Evolutionary conservation across 2,113 vertebrate genomes (phyloP).

Genomic region (Chaetops frenatus): DNA sequence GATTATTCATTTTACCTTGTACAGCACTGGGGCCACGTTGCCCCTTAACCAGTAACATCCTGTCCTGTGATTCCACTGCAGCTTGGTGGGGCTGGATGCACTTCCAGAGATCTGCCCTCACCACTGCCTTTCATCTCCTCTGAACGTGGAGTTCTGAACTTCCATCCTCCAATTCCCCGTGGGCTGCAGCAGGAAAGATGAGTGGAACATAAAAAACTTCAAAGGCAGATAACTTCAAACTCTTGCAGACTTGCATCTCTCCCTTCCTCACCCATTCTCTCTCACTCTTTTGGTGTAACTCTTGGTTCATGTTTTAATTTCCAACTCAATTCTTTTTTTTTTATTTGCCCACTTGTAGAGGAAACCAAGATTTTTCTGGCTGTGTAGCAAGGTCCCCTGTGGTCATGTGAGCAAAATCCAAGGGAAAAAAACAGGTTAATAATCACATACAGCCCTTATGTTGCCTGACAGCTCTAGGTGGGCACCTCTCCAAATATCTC

Average conservation of each 20-base stretch:
- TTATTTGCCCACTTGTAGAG: neutral
- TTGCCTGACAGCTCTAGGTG: neutral
- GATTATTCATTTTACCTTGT: neutral
- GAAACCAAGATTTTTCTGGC: neutral
- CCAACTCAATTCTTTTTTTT: neutral
- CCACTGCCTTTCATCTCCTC: conserved; percentile 7
- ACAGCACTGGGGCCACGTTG: neutral
- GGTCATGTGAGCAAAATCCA: neutral
- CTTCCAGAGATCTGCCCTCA: neutral
- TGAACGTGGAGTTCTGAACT: conserved; percentile 4
- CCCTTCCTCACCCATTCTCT: neutral
- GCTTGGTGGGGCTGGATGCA: neutral
- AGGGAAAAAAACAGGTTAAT: neutral
- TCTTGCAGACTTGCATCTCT: neutral
- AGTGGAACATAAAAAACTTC: neutral
- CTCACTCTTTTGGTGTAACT: neutral
- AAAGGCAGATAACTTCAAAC: neutral
- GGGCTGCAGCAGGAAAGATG: neutral
- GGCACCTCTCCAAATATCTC: neutral
- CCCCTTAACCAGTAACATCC: neutral
- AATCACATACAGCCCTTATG: accelerated
- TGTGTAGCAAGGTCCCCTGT: neutral
- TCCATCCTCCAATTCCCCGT: neutral
- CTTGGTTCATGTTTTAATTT: neutral
- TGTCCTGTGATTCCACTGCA: neutral